Evolutionary conservation across 2,113 vertebrate genomes (phyloP), one percentile per base, ranked within the genome.

Genomic region (Otis tarda): DNA sequence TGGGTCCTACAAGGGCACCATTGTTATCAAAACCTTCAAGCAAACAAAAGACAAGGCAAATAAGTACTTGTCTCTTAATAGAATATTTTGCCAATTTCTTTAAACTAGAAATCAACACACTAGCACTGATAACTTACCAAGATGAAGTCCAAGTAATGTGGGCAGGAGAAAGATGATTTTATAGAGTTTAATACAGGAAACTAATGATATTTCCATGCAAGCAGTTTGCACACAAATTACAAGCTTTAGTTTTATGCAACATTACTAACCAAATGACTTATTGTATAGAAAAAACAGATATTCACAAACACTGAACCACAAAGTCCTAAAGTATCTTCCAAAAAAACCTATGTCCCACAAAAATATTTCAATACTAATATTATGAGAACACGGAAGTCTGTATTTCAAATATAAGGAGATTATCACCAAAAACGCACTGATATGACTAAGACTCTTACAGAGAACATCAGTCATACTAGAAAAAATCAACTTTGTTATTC

Each of bases 11-110:
- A 89, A 95, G 97, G 94, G 97, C 98, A 97, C 99, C 99, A n/a
- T 99, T 99, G 98, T 99, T 99, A 97, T 99, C 99, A 95, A 99
- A 99, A 95, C 99, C 99, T 99, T 97, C 95, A 92, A 96, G 88
- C 73, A 97, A 97, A 97, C 80, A 98, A 95, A 91, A 97, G 24
- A 94, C 33, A 97, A 93, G 71, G 33, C 41, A 96, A 86, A 79
- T 97, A 90, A 96, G 71, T 89, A 93, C 61, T 47, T 49, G 47
- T 50, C 67, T 65, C 89, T 91, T 50, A 69, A 83, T 5, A 92
- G 41, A 81, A 41, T 27, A 95, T 39, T 80, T 80, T 92, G 65
- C 23, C 74, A 96, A 96, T 85, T 81, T 93, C 64, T 97, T 97
- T 96, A 96, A 96, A 96, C 50, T 92, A 96, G 86, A 89, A 95